A percentile compares a stretch with the other conserved stretches of the same genome.
Evolutionary conservation across 2,113 vertebrate species (phyloP).

Genomic region (Periophthalmus modestus): DNA sequence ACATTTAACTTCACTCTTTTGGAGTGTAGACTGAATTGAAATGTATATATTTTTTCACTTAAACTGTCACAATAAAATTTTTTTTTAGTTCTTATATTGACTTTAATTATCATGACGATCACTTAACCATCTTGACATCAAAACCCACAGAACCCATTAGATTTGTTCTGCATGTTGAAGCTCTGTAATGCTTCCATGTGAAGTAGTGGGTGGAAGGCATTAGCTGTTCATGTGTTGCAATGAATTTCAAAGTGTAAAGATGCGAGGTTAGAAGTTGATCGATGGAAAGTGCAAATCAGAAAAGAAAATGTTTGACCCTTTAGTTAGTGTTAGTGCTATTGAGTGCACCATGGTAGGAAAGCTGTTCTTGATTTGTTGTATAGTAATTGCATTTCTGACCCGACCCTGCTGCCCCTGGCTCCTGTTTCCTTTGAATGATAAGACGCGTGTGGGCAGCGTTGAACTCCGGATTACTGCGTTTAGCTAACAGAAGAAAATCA

Average conservation of each 20-base stretch:
- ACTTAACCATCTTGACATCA: neutral
- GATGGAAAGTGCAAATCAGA: constrained; percentile 35
- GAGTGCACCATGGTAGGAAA: constrained; percentile 24
- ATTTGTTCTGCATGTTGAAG: constrained; percentile 55
- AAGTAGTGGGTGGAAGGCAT: constrained; percentile 58
- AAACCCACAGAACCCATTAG: neutral
- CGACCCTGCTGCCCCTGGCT: constrained; percentile 57
- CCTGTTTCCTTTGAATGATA: constrained; percentile 65
- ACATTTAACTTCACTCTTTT: too few species aligned
- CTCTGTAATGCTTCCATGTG: constrained; percentile 46
- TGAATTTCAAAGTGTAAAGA: constrained; percentile 41
- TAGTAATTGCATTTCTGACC: constrained; percentile 71
- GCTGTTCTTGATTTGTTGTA: constrained; percentile 30
- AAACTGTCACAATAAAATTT: too few species aligned
- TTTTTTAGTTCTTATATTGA: too few species aligned
- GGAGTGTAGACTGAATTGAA: too few species aligned
- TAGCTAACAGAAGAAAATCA: constrained; percentile 56
- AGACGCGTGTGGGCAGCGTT: constrained; percentile 66
- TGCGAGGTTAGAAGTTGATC: constrained; percentile 31
- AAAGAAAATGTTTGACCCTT: constrained; percentile 39
- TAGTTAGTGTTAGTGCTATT: constrained; percentile 28
- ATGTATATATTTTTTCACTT: too few species aligned
- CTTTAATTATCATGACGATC: neutral
- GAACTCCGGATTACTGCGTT: constrained; percentile 55
- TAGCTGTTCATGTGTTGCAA: constrained; percentile 39